Percentiles rank a stretch among this genome's conserved stretches.
These are phyloP conservation scores for Grapholita molesta DNA, from an alignment of 1,140 invertebrate genomes.

Conservation along the genomic window DNA sequence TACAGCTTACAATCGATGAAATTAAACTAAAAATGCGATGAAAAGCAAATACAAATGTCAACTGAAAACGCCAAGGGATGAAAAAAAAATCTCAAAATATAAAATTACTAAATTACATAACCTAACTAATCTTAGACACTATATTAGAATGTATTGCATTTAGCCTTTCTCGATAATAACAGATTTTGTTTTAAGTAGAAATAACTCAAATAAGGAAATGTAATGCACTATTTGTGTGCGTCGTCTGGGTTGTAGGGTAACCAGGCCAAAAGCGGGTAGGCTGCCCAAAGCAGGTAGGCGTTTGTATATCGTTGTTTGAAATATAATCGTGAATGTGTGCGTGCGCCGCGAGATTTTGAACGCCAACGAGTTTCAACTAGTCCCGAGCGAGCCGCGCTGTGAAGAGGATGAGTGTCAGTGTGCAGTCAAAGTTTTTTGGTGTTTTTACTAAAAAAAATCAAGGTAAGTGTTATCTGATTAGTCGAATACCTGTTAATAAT, in stretches of 20 bases:
- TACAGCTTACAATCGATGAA: slow-evolving; percentile 11
- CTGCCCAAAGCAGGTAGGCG: too few species aligned
- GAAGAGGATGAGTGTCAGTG: too few species aligned
- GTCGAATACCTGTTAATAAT: too few species aligned
- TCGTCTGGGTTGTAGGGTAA: not conserved
- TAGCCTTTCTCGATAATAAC: slow-evolving; percentile 32
- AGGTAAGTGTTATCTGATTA: too few species aligned
- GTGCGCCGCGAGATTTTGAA: too few species aligned
- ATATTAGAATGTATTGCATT: slow-evolving; percentile 50
- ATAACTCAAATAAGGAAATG: slow-evolving; percentile 27
- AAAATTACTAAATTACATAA: slow-evolving; percentile 31
- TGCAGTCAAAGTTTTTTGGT: too few species aligned
- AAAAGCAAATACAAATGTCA: slow-evolving; percentile 22
- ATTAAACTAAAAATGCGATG: slow-evolving; percentile 21
- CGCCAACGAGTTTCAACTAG: too few species aligned
- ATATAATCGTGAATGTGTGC: too few species aligned
- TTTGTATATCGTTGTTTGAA: too few species aligned
- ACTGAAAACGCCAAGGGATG: slow-evolving; percentile 19
- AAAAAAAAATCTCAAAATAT: slow-evolving; percentile 24
- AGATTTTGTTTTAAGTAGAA: slow-evolving; percentile 25
- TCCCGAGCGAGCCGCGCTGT: too few species aligned
- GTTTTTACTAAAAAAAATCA: too few species aligned
- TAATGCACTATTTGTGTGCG: slow-evolving; percentile 35
- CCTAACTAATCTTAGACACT: slow-evolving; percentile 38
- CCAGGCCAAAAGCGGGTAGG: too few species aligned